A percentile compares a stretch with the other conserved stretches of the same genome.
These are phyloP conservation scores for Murina feae DNA, from an alignment of 2,113 vertebrate genomes.

Conservation along the genomic window DNA sequence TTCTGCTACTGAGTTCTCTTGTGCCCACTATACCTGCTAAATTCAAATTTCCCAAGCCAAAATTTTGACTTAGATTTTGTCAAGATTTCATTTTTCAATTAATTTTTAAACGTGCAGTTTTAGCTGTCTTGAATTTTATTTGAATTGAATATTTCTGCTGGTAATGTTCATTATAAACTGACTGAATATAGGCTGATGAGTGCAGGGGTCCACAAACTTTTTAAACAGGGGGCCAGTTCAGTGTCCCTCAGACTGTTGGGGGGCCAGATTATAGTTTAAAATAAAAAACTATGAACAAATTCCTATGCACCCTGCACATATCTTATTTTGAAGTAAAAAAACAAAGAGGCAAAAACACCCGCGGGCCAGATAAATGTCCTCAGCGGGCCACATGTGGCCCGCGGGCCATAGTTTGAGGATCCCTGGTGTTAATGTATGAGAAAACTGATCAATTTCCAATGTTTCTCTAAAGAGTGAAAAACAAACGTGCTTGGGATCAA, in stretches of 20 bases:
- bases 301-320: no score
- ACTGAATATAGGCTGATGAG: neutral
- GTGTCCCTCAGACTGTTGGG: no score
- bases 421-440: neutral
- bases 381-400: no score
- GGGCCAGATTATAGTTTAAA: no score
- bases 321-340: no score
- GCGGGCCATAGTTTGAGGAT: no score
- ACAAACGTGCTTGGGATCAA: neutral
- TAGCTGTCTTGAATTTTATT: neutral
- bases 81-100: neutral
- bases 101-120: neutral
- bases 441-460: neutral
- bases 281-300: no score
- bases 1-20: neutral
- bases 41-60: neutral
- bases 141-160: neutral
- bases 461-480: neutral
- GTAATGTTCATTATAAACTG: neutral
- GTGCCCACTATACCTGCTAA: neutral
- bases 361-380: no score
- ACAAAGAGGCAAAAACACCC: no score
- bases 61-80: neutral
- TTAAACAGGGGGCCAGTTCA: no score
- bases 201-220: no score